Conservation (phyloP, 2,888 invertebrate genomes). For the Gnatocerus cornutus region DNA sequence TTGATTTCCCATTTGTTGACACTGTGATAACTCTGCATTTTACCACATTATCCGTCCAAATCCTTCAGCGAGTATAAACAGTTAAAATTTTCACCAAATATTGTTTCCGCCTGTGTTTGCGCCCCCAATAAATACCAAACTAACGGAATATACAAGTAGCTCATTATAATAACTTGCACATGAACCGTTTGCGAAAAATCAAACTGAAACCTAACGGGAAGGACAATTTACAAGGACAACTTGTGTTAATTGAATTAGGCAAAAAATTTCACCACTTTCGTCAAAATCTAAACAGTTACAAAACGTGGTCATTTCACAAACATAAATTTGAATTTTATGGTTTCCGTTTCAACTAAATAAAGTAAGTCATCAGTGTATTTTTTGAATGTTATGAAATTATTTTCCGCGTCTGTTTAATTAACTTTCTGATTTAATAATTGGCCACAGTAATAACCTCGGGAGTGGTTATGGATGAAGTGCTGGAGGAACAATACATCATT, state of each 20-base stretch:
- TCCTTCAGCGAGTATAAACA: neutral
- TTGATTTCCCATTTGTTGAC: neutral
- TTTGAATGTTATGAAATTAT: slow-evolving; percentile 29
- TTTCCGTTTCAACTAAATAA: slow-evolving; percentile 19
- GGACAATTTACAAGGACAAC: slow-evolving; percentile 1
- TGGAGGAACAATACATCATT: slow-evolving; percentile 13
- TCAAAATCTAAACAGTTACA: slow-evolving; percentile 20
- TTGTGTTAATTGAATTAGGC: slow-evolving; percentile 3
- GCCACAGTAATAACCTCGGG: slow-evolving; percentile 11
- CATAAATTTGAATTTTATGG: slow-evolving; percentile 27
- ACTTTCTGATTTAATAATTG: slow-evolving; percentile 31
- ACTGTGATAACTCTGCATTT: neutral
- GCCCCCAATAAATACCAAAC: slow-evolving; percentile 21
- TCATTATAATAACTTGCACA: slow-evolving; percentile 12
- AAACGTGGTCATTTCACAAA: slow-evolving; percentile 9
- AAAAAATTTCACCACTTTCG: slow-evolving; percentile 13
- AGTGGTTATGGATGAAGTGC: slow-evolving; percentile 8
- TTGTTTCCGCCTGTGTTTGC: slow-evolving; percentile 26
- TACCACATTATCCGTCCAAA: neutral
- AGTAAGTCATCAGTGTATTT: neutral
- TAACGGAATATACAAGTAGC: slow-evolving; percentile 14
- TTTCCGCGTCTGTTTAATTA: slow-evolving; percentile 7
- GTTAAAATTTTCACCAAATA: slow-evolving; percentile 9
- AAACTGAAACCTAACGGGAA: slow-evolving; percentile 16
- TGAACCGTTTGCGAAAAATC: neutral